A percentile compares a stretch with the other conserved stretches of the same genome.
These are phyloP conservation scores for Chrysomallon squamiferum DNA, from an alignment of 1,140 invertebrate genomes.

Conservation along the genomic window DNA sequence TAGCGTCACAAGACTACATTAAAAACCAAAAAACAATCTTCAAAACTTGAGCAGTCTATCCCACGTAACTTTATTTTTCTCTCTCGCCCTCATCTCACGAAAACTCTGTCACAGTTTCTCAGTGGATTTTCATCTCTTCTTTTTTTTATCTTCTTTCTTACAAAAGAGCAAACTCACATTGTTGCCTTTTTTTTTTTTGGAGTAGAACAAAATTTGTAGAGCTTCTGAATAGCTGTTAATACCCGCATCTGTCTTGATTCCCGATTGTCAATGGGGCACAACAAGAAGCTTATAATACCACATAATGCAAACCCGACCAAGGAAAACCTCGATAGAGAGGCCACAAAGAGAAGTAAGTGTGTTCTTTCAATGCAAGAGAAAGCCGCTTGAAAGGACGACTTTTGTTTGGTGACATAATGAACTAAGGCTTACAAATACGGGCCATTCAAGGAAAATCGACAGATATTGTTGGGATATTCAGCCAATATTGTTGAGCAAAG, in stretches of 20 bases:
- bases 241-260: conserved; percentile 7
- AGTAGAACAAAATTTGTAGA: conserved; percentile 24
- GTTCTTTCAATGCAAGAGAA: conserved; percentile 50
- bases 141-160: too few relatives aligned
- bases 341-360: conserved; percentile 37
- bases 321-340: conserved; percentile 52
- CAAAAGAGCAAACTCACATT: conserved; percentile 10
- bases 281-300: conserved; percentile 31
- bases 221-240: conserved; percentile 20
- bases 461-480: conserved; percentile 34
- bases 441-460: conserved; percentile 50
- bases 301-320: conserved; percentile 64
- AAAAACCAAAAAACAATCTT: too few relatives aligned
- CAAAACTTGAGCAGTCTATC: too few relatives aligned
- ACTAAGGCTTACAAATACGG: conserved; percentile 55
- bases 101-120: too few relatives aligned
- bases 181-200: conserved; percentile 6
- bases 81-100: too few relatives aligned
- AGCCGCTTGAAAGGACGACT: conserved; percentile 52
- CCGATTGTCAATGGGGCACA: conserved; percentile 14
- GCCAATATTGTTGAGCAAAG: conserved; percentile 37
- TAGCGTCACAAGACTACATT: too few relatives aligned
- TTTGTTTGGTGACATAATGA: conserved; percentile 58
- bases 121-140: too few relatives aligned
- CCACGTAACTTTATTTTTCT: too few relatives aligned